Evolutionary conservation across 1,140 invertebrate species (phyloP).

Genomic region (Drosophila paulistorum): DNA sequence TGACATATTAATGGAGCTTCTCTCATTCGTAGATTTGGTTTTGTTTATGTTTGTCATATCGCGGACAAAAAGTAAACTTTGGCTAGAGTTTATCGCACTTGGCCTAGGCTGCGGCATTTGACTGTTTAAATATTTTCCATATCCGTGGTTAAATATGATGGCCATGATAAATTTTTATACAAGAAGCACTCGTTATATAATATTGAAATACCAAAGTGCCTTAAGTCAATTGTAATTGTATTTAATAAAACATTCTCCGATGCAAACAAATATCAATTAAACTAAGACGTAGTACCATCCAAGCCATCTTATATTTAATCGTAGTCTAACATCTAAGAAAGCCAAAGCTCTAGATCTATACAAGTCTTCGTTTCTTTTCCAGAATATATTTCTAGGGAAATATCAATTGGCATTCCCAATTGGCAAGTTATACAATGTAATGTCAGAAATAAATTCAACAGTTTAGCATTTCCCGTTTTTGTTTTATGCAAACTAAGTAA

Average conservation of each 20-base stretch:
- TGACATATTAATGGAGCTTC: constrained; percentile 42
- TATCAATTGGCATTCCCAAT: neutral
- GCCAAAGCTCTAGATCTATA: too few relatives aligned
- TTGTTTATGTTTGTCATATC: constrained; percentile 35
- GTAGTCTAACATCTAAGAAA: too few relatives aligned
- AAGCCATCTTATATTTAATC: too few relatives aligned
- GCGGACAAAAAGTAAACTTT: constrained; percentile 30
- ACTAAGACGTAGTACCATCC: too few relatives aligned
- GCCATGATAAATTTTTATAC: constrained; percentile 9
- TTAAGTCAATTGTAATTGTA: neutral
- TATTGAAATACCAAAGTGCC: neutral
- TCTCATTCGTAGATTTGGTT: constrained; percentile 17
- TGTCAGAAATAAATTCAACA: neutral
- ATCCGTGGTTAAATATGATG: neutral
- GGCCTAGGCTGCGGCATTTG: constrained; percentile 44
- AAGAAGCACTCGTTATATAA: neutral
- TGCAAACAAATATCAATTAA: neutral
- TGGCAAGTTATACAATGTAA: neutral
- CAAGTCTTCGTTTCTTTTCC: too few relatives aligned
- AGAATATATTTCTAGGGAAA: too few relatives aligned
- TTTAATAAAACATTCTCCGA: neutral
- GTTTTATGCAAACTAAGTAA: neutral
- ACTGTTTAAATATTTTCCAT: constrained; percentile 18
- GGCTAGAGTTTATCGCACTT: constrained; percentile 46
- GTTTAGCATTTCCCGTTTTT: neutral